Evolutionary conservation across 2,113 vertebrate genomes (phyloP).

Genomic region (Pimephales promelas): DNA sequence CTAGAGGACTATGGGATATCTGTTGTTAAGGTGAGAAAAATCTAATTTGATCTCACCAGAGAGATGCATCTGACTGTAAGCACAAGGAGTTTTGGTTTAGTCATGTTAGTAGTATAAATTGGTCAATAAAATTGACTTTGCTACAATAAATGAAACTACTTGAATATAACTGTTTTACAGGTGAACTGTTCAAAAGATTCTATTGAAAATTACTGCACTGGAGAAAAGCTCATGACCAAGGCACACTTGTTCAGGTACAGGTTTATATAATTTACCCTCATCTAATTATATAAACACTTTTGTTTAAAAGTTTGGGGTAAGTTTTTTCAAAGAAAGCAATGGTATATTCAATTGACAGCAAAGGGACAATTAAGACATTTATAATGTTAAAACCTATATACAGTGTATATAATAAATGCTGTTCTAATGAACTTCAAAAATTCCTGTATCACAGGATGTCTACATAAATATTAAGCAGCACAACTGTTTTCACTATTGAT

Average conservation of each 20-base stretch:
- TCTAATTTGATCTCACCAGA: not conserved
- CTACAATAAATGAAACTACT: not conserved
- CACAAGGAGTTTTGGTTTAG: not conserved
- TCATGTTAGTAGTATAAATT: not conserved
- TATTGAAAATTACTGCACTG: slow-evolving; percentile 80
- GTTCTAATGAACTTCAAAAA: too few species aligned
- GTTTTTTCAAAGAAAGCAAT: not conserved
- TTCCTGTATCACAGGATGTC: too few species aligned
- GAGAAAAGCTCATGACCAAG: slow-evolving; percentile 74
- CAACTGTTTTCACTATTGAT: not conserved
- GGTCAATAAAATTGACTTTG: not conserved
- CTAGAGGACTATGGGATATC: slow-evolving; percentile 89
- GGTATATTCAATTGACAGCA: not conserved
- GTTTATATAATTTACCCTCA: not conserved
- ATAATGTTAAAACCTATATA: not conserved
- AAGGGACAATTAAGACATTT: not conserved
- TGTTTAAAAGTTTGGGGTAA: not conserved
- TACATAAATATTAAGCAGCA: not conserved
- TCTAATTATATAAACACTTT: not conserved
- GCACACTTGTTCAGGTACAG: slow-evolving; percentile 90
- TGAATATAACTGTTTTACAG: slow-evolving; percentile 65
- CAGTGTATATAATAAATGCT: not conserved
- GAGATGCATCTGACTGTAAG: not conserved
- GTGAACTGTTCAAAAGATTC: slow-evolving; percentile 83
- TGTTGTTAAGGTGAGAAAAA: slow-evolving; percentile 83